phyloP scores from a whole-genome alignment of 2,113 vertebrate species.

The Saiga tatarica region DNA sequence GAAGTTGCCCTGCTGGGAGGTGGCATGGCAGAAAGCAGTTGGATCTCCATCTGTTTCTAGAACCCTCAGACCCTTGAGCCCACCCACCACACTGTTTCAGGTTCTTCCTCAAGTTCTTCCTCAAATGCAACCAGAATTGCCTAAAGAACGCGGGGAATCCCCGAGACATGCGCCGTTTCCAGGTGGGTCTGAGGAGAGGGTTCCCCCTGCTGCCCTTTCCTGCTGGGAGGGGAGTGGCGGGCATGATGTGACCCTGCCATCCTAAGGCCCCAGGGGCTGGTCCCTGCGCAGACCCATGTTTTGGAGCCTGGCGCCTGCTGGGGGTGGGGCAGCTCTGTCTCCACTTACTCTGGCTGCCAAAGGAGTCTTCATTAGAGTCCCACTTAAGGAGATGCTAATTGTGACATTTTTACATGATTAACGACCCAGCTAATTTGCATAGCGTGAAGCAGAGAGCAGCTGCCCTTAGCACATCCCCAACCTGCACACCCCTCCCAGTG shows the following conservation, averaged over 20 bases:
- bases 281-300: not conserved
- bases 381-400: conserved; percentile 85
- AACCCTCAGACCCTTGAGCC: conserved; percentile 3
- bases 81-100: conserved; percentile 71
- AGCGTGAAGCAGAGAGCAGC: conserved; percentile 75
- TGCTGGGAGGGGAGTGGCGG: not conserved
- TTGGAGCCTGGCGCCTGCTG: conserved; percentile 36
- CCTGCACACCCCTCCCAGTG: conserved; percentile 27
- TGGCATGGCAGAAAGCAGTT: not conserved
- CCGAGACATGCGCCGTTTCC: conserved; percentile 94
- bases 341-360: conserved; percentile 74
- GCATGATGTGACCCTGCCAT: not conserved
- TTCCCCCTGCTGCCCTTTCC: not conserved
- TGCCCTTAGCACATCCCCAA: conserved; percentile 70
- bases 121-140: conserved; percentile 98
- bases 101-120: conserved; percentile 95
- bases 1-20: not conserved
- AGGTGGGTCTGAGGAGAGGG: conserved; percentile 82
- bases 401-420: conserved; percentile 85
- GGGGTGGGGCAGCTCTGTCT: conserved; percentile 72
- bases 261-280: not conserved
- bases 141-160: conserved; percentile 96
- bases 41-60: conserved; percentile 17
- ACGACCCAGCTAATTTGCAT: conserved; percentile 84
- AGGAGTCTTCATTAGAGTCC: conserved; percentile 81